phyloP scores from a whole-genome alignment of 2,888 invertebrate species.

The Caenorhabditis wallacei region DNA sequence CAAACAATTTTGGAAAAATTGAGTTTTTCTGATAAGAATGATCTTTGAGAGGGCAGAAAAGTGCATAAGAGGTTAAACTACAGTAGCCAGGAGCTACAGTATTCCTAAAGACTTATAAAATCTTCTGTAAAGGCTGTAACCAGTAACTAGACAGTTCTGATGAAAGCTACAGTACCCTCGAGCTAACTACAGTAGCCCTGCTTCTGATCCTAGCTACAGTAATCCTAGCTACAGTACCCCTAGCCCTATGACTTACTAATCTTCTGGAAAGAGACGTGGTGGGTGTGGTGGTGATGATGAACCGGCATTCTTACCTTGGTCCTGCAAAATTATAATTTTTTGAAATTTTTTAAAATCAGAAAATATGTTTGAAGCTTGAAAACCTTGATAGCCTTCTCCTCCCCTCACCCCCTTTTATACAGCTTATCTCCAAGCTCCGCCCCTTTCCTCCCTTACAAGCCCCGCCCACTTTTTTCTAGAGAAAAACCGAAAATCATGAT shows the following conservation, averaged over 20 bases:
- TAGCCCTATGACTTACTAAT: conserved; percentile 52
- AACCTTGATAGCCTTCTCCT: neutral
- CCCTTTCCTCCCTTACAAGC: neutral
- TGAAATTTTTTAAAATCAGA: neutral
- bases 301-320: conserved; percentile 38
- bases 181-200: neutral
- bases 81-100: neutral
- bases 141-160: neutral
- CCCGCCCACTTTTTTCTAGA: conserved; percentile 15
- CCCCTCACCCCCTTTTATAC: conserved; percentile 7
- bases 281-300: conserved; percentile 62
- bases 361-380: neutral
- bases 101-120: neutral
- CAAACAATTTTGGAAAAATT: conserved; percentile 12
- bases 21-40: conserved; percentile 35
- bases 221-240: neutral
- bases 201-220: neutral
- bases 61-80: neutral
- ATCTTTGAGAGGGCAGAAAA: conserved; percentile 21
- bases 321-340: conserved; percentile 20
- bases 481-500: conserved; percentile 21
- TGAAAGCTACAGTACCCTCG: neutral
- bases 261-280: conserved; percentile 57
- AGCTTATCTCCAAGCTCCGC: conserved; percentile 25
- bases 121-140: too few species aligned